These are phyloP conservation scores for Polyergus mexicanus DNA, from an alignment of 1,140 invertebrate species.

Conservation along the genomic window DNA sequence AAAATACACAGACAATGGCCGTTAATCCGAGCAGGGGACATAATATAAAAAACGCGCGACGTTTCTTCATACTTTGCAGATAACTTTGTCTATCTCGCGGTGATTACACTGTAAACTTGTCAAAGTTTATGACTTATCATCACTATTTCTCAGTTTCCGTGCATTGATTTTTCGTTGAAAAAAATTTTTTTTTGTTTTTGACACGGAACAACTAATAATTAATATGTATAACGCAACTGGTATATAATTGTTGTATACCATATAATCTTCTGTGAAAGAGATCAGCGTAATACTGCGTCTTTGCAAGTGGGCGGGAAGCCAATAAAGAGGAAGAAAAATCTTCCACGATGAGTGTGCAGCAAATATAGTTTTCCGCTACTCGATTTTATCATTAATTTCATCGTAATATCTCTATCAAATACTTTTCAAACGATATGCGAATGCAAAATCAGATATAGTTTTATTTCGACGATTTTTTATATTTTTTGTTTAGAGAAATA, in stretches of 20 bases:
- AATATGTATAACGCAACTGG: not conserved
- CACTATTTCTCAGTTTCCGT: not conserved
- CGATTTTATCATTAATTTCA: conserved; percentile 4
- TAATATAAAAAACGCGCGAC: not conserved
- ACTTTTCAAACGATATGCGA: not conserved
- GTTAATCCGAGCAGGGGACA: not conserved
- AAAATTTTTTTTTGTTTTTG: not conserved
- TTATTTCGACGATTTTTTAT: not conserved
- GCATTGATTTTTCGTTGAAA: not conserved
- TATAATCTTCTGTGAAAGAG: not conserved
- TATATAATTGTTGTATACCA: conserved; percentile 1
- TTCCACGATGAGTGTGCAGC: not conserved
- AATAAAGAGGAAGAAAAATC: not conserved
- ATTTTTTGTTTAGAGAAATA: not conserved
- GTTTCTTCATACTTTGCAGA: conserved; percentile 3
- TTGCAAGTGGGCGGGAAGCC: no score
- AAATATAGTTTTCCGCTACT: not conserved
- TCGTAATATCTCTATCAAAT: not conserved
- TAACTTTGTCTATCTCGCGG: not conserved
- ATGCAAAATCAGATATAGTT: not conserved
- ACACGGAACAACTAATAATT: not conserved
- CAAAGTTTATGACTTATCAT: not conserved
- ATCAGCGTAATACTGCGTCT: no score
- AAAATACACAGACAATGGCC: not conserved
- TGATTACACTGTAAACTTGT: not conserved